Base-by-base conservation (phyloP, 2,888 invertebrate genomes). In the Melangyna quadrimaculata region DNA sequence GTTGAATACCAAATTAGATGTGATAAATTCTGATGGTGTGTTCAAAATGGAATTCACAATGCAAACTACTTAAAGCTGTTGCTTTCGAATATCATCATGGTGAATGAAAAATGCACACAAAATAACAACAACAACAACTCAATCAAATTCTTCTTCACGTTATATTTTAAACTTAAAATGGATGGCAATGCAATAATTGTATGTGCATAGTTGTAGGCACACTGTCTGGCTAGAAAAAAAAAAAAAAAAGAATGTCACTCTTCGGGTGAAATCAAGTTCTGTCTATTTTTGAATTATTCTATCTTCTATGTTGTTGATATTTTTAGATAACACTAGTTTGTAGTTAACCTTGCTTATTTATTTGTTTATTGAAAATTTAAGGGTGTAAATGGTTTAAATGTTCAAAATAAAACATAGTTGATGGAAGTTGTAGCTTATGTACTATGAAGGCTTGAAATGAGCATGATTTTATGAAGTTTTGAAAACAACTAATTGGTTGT, bases 1-100 rank as follows among this genome's bases (percentile, higher is more conserved):
- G 10, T 63, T 73, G 82, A 77, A 83, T 83, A 70, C 73, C 17
- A 53, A 83, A 78, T 83, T 37, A 55, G 45, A 78, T 40, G 82
- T 69, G 69, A 82, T 78, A 40, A 55, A 83, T 78, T 78, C 83
- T 65, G 45, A 55, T 73, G 74, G 51, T 72, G 51, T 72, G 63
- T 69, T 61, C 63, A 35, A 63, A 74, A 57, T 57, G 27, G 22
- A 78, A 74, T 70, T 83, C 55, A 83, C 72, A 73, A 67, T 40
- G 65, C 53, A 78, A 59, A 32, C 35, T 59, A 57, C 19, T 27
- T 51, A 37, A 59, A 59, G 35, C 22, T 59, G 45, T 45, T 32
- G 29, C 29, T 45, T 65, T 45, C 43, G 19, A 65, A 45, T 45
- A 29, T 14, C 19, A 45, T 17, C 19, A 45, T 17, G 3, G 14